These are phyloP conservation scores for Craniophora ligustri DNA, from an alignment of 2,888 invertebrate genomes.

Conservation along the genomic window DNA sequence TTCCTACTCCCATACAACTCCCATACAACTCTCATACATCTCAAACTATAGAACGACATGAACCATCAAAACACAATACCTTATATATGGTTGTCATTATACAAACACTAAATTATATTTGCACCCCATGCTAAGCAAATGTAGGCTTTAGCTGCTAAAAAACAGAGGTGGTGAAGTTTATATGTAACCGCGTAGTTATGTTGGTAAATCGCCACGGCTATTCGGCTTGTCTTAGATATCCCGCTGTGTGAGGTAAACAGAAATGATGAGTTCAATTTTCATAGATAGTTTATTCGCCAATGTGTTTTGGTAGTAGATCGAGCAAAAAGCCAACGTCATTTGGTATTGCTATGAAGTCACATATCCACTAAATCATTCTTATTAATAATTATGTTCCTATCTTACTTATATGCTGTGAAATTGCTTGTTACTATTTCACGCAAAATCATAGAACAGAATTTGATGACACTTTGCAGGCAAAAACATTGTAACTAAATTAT, in stretches of 20 bases:
- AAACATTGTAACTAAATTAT: too few species aligned
- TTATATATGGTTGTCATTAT: constrained; percentile 84
- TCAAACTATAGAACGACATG: constrained; percentile 76
- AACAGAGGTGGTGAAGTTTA: not conserved
- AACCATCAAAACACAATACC: constrained; percentile 87
- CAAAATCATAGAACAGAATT: too few species aligned
- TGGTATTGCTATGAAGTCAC: too few species aligned
- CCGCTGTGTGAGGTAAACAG: constrained; percentile 79
- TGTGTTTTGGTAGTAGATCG: constrained; percentile 28
- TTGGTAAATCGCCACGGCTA: constrained; percentile 60
- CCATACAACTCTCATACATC: constrained; percentile 76
- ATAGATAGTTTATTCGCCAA: constrained; percentile 55
- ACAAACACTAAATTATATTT: constrained; percentile 17
- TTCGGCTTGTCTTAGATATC: constrained; percentile 77
- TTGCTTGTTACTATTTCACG: too few species aligned
- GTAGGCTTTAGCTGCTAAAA: not conserved
- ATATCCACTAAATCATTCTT: too few species aligned
- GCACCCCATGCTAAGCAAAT: not conserved
- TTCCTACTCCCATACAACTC: constrained; percentile 76
- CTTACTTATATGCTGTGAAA: too few species aligned
- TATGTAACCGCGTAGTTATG: not conserved
- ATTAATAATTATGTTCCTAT: too few species aligned
- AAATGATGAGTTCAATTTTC: constrained; percentile 74
- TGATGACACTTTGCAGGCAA: too few species aligned
- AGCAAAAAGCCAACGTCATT: not conserved